These are phyloP conservation scores for Rhincodon typus DNA, from an alignment of 2,797 vertebrate genomes.

Conservation along the genomic window DNA sequence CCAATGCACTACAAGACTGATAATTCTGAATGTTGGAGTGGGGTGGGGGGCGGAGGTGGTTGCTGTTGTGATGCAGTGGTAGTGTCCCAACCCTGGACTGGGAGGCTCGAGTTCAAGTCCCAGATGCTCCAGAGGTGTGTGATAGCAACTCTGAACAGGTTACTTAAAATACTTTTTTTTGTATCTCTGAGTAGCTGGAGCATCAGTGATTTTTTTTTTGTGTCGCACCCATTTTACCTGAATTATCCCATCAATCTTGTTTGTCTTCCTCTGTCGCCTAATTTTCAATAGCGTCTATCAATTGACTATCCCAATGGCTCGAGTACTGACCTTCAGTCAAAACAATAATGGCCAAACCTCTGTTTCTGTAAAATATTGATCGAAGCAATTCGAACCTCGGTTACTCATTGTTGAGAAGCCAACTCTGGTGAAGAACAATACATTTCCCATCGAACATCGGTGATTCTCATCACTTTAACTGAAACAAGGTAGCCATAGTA, in stretches of 20 bases:
- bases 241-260: neutral
- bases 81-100: too few relatives aligned
- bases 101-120: too few relatives aligned
- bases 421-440: neutral
- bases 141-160: too few relatives aligned
- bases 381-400: neutral
- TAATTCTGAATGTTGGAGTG: too few relatives aligned
- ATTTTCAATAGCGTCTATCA: neutral
- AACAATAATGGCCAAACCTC: neutral
- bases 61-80: too few relatives aligned
- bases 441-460: neutral
- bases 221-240: neutral
- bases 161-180: too few relatives aligned
- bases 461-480: neutral
- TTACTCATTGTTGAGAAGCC: neutral
- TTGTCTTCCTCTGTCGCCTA: neutral
- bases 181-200: neutral
- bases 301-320: neutral
- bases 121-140: too few relatives aligned
- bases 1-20: neutral
- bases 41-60: too few relatives aligned
- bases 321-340: neutral
- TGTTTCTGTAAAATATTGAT: neutral
- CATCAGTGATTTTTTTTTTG: neutral
- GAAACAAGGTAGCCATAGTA: too few relatives aligned